Evolutionary conservation across 2,113 vertebrate species (phyloP).

Genomic region (Dicerorhinus sumatrensis): DNA sequence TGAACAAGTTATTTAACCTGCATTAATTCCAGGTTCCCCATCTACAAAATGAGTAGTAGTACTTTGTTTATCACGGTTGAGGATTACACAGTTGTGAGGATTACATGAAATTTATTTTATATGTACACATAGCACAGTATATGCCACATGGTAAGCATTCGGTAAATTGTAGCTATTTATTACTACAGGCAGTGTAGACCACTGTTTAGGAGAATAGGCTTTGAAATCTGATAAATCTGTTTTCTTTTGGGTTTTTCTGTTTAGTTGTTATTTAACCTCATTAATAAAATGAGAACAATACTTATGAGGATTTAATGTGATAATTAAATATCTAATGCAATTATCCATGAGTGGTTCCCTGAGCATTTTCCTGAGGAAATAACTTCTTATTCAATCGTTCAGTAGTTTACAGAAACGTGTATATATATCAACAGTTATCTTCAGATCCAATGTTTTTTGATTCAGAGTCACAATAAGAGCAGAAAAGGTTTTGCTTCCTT

Average conservation of each 20-base stretch:
- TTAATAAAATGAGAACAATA: conserved; percentile 14
- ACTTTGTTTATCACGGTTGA: background rate
- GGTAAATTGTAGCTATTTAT: background rate
- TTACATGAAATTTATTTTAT: conserved; percentile 14
- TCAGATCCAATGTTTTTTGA: background rate
- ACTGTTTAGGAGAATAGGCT: background rate
- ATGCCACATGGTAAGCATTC: background rate
- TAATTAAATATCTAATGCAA: conserved; percentile 19
- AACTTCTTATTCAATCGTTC: background rate
- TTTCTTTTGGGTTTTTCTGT: conserved; percentile 3
- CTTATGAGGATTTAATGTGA: background rate
- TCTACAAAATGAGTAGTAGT: background rate
- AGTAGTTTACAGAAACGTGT: background rate
- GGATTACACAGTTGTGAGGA: background rate
- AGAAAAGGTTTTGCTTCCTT: background rate
- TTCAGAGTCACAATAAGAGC: background rate
- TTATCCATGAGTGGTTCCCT: conserved; percentile 11
- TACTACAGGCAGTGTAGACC: background rate
- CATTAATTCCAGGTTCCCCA: background rate
- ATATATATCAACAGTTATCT: background rate
- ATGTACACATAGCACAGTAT: background rate
- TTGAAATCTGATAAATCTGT: background rate
- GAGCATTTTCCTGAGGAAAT: background rate
- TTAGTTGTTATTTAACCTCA: conserved; percentile 35
- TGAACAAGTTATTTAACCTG: background rate